Evolutionary conservation across 2,797 vertebrate genomes (phyloP).

Genomic region (Margarornis squamiger): DNA sequence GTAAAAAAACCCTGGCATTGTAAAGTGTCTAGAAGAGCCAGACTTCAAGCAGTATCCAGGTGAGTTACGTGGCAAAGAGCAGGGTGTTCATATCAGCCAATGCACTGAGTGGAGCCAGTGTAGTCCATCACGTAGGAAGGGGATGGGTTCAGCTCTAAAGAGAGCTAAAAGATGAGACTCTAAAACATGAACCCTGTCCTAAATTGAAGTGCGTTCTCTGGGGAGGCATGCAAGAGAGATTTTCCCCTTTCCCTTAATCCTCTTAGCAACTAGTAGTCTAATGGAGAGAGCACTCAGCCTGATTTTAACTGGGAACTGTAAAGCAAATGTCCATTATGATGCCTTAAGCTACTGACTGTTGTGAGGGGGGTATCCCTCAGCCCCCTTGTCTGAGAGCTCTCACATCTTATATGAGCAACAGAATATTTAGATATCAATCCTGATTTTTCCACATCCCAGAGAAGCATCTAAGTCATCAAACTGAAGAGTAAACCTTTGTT

Average conservation of each 20-base stretch:
- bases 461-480: not conserved
- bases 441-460: not conserved
- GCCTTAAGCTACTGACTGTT: not conserved
- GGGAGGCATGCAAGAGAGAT: not conserved
- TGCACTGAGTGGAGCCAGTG: not conserved
- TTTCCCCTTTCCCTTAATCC: not conserved
- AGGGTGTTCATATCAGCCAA: accelerated
- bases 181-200: not conserved
- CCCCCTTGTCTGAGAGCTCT: not conserved
- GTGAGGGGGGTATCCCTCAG: not conserved
- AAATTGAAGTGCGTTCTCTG: not conserved
- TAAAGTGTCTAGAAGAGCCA: not conserved
- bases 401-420: not conserved
- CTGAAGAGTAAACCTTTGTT: not conserved
- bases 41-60: not conserved
- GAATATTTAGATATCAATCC: not conserved
- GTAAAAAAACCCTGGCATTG: not conserved
- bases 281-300: not conserved
- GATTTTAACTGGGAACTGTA: not conserved
- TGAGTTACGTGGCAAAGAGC: not conserved
- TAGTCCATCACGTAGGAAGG: not conserved
- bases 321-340: not conserved
- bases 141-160: not conserved
- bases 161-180: not conserved
- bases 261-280: not conserved